Base-by-base conservation (phyloP, 1,140 invertebrate genomes). In the Meloidogyne hapla region DNA sequence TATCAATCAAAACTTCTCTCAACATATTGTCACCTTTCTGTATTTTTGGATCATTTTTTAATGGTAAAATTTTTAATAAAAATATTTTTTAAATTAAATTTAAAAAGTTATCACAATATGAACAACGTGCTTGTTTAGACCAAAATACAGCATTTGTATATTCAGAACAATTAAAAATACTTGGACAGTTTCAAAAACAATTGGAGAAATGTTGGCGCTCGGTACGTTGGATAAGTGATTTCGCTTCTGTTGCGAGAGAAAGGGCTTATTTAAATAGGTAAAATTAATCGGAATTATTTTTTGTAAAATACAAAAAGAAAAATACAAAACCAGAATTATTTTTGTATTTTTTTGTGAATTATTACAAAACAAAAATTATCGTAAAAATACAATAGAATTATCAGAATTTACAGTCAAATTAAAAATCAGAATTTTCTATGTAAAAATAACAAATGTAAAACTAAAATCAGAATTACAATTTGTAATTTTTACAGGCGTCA, bases 1-100 rank as follows among this genome's bases (percentile, higher is more conserved):
- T 80, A 80, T 64, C 79, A 80, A 69, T 75, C 79, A 48, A 80
- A 80, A 69, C 82, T 80, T 70, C 66, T 80, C n/a, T 72, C 80
- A 45, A 40, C 69, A 15, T 80, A 80, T 74, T 80, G 79, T 62
- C 79, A 68, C 18, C 62, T 80, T 61, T 78, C 80, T 68, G 69
- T 81, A 9, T 80, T 80, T 42, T 33, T 80, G 26, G 79, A 80
- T 26, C 79, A 80, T 67, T 80, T 80, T 76, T 77, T 78, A 26
- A 81, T 76, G 42, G 77, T 77, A 67, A 3, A 23, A 38, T 38
- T 26, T 10, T 23, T 68, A 21, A 21, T 68, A 10, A 38, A 38
- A 9, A n/a, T 26, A 12, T 38, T 28, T 15, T 33, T 40, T 56
- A 6, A 13, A 15, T 40, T 56, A 25, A 13, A 69, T n/a, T n/a